Evolutionary conservation across 2,797 vertebrate species (phyloP), one percentile per base, ranked within the genome.

Genomic region (Coregonus ussuriensis): DNA sequence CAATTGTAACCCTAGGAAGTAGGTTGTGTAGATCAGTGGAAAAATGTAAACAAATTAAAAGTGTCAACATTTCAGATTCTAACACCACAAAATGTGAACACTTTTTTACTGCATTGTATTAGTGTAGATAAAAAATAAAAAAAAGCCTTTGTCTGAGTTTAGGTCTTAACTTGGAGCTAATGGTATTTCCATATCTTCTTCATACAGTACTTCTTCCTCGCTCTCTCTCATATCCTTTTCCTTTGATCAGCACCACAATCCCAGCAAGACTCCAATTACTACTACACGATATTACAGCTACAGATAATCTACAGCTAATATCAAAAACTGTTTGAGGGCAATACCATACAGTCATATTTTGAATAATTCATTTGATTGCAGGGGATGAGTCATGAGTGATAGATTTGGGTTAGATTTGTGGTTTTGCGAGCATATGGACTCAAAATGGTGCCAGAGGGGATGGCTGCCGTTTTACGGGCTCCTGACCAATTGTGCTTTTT

Each of bases 401-500:
- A 47, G 16, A 65, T 59, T 71, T 71, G 16, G 7, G 15, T 51
- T 66, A 5, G 4, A 74, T 75, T 76, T 82, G 29, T 68, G 80
- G 82, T 86, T 82, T 81, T 72, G 35, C 33, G 65, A 51, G 72
- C 31, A 76, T 72, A 73, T 74, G 37, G 35, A 72, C 65, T n/a
- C 41, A 47, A 47, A 47, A 47, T 47, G 41, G 7, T 47, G 41
- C 41, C 7, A 47, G 41, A 11, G 41, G 41, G 41, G 7, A 47
- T 47, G 41, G 41, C 41, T 0, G 41, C 41, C 7, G 41, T 47
- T 47, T 47, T 47, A 7, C 9, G 41, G 7, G 2, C 41, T 47
- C 41, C 41, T 47, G 41, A 9, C 41, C 41, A 41, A 41, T 41
- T 41, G 41, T 41, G 41, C 41, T 47, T 47, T 47, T 47, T 47